These are phyloP conservation scores for Limnothrissa miodon DNA, from an alignment of 2,113 vertebrate species.

Conservation along the genomic window DNA sequence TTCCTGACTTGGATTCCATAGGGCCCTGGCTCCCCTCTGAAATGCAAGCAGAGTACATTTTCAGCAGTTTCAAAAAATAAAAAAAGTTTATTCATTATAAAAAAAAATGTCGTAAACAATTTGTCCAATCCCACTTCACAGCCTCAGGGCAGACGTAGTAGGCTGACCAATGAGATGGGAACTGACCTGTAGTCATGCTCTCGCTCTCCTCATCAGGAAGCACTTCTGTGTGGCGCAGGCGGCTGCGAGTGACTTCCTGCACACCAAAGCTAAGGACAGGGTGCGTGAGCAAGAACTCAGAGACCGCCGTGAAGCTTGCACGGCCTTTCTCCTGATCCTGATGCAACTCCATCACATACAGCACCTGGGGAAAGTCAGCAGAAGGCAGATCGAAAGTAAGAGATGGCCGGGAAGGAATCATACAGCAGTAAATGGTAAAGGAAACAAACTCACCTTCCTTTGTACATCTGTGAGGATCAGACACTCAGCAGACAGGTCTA, in stretches of 20 bases:
- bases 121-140: neutral
- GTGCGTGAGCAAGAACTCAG: conserved; percentile 96
- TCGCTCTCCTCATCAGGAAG: conserved; percentile 92
- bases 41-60: conserved; percentile 29
- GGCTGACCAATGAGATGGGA: neutral
- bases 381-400: neutral
- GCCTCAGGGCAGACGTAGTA: neutral
- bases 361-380: conserved; percentile 70
- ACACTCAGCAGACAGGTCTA: conserved; percentile 93
- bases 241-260: conserved; percentile 84
- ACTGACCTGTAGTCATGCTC: conserved; percentile 79
- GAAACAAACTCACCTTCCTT: conserved; percentile 88
- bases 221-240: conserved; percentile 87
- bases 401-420: too few relatives aligned
- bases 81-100: neutral
- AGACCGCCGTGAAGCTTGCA: conserved; percentile 93
- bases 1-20: conserved; percentile 84
- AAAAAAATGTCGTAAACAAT: neutral
- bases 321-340: conserved; percentile 92
- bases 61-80: neutral
- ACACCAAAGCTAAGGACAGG: conserved; percentile 96
- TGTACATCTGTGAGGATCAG: conserved; percentile 94
- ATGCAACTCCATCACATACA: conserved; percentile 95
- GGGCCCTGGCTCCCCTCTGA: conserved; percentile 85
- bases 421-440: too few relatives aligned